These are phyloP conservation scores for Endomychus coccineus DNA, from an alignment of 2,888 invertebrate species.

Conservation along the genomic window DNA sequence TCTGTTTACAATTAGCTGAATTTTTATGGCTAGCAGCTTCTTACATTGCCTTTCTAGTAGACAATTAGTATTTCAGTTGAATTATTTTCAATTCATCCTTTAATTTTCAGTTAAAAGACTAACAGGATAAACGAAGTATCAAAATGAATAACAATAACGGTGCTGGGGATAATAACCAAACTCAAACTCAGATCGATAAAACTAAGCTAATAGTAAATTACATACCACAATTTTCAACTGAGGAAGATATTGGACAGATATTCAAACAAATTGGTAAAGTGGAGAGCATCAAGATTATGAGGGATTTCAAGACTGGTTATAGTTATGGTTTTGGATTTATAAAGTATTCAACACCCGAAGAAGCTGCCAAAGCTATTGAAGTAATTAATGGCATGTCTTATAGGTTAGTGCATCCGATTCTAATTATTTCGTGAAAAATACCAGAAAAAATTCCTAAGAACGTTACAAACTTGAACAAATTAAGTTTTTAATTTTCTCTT, in stretches of 20 bases:
- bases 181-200: conserved; percentile 32
- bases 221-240: conserved; percentile 87
- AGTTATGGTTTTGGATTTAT: conserved; percentile 96
- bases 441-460: no score
- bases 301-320: conserved; percentile 83
- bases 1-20: no score
- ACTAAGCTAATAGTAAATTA: conserved; percentile 94
- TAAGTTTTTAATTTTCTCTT: no score
- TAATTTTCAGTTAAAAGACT: conserved; percentile 7
- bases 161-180: conserved; percentile 34
- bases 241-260: conserved; percentile 81
- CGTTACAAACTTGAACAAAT: no score
- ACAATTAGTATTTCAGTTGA: background rate
- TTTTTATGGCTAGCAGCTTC: conserved; percentile 17
- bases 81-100: conserved; percentile 1
- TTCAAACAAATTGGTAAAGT: conserved; percentile 84
- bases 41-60: conserved; percentile 17
- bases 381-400: conserved; percentile 66
- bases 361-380: conserved; percentile 79
- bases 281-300: conserved; percentile 86
- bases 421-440: no score
- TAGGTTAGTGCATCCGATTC: conserved; percentile 28
- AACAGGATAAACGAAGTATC: conserved; percentile 5
- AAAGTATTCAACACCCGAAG: conserved; percentile 77
- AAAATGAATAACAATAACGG: conserved; percentile 27